Percentiles rank a stretch among this genome's conserved stretches.
These are phyloP conservation scores for Pseudomyrmex dendroicus DNA, from an alignment of 1,140 invertebrate species.

Conservation along the genomic window DNA sequence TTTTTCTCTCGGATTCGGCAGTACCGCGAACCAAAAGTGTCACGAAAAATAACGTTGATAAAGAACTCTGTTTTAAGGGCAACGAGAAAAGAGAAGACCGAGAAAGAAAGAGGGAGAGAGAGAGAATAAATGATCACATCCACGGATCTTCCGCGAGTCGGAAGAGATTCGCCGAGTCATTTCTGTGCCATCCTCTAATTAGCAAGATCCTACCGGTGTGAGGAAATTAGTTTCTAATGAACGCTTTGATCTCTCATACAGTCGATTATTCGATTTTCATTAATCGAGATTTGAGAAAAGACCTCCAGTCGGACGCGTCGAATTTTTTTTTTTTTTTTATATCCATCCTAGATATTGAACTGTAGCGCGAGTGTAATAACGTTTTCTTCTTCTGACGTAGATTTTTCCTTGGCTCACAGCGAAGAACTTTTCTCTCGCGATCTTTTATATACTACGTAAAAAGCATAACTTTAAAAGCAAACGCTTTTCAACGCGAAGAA, in stretches of 20 bases:
- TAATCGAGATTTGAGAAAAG: neutral
- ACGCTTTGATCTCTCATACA: neutral
- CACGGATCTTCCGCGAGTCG: neutral
- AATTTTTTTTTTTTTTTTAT: too few relatives aligned
- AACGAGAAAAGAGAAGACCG: neutral
- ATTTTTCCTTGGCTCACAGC: neutral
- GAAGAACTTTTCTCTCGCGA: neutral
- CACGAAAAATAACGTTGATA: neutral
- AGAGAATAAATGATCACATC: neutral
- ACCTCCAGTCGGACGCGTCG: too few relatives aligned
- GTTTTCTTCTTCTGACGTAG: neutral
- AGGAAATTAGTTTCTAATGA: constrained; percentile 58
- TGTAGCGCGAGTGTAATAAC: neutral
- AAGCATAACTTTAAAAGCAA: neutral
- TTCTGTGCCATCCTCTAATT: constrained; percentile 27
- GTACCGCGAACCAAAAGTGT: neutral
- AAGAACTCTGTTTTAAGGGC: neutral
- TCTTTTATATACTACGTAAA: neutral
- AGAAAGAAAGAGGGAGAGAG: constrained; percentile 23
- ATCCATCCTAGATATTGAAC: neutral
- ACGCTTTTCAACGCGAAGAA: neutral
- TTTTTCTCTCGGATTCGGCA: neutral
- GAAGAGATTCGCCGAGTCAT: neutral
- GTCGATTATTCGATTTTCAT: neutral
- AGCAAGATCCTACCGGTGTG: constrained; percentile 1